Conservation (phyloP, 2,888 invertebrate species). For the Platycheirus rosarum region DNA sequence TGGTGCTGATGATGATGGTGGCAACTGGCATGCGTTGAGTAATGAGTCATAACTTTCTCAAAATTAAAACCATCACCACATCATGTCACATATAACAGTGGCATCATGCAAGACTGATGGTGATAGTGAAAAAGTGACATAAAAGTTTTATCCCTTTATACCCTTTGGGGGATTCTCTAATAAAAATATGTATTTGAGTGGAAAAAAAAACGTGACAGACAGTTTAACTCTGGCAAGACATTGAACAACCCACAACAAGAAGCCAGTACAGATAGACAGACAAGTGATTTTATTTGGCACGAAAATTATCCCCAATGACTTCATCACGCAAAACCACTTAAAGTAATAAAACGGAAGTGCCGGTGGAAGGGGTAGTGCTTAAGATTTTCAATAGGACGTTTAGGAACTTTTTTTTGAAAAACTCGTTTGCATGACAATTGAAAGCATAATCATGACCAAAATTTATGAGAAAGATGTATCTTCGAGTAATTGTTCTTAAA, state of each 20-base stretch:
- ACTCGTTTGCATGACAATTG: background rate
- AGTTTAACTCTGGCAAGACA: constrained; percentile 22
- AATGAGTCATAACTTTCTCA: constrained; percentile 17
- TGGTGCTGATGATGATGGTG: background rate
- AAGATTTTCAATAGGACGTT: background rate
- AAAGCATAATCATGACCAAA: background rate
- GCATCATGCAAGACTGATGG: constrained; percentile 63
- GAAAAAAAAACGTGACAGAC: constrained; percentile 27
- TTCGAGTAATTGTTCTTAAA: too few relatives aligned
- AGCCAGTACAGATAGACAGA: constrained; percentile 34
- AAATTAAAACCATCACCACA: constrained; percentile 23
- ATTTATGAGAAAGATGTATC: too few relatives aligned
- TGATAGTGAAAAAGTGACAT: constrained; percentile 69
- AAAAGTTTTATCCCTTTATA: constrained; percentile 52
- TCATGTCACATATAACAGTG: constrained; percentile 13
- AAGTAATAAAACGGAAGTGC: constrained; percentile 10
- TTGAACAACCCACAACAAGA: background rate
- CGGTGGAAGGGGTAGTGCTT: background rate
- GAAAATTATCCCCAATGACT: constrained; percentile 27
- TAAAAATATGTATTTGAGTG: background rate
- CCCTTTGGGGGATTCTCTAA: background rate
- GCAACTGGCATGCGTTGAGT: background rate
- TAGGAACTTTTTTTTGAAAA: background rate
- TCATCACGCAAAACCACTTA: constrained; percentile 29
- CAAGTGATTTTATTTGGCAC: constrained; percentile 35